These are phyloP conservation scores for Aleadryas rufinucha DNA, from an alignment of 2,113 vertebrate species.

Conservation along the genomic window DNA sequence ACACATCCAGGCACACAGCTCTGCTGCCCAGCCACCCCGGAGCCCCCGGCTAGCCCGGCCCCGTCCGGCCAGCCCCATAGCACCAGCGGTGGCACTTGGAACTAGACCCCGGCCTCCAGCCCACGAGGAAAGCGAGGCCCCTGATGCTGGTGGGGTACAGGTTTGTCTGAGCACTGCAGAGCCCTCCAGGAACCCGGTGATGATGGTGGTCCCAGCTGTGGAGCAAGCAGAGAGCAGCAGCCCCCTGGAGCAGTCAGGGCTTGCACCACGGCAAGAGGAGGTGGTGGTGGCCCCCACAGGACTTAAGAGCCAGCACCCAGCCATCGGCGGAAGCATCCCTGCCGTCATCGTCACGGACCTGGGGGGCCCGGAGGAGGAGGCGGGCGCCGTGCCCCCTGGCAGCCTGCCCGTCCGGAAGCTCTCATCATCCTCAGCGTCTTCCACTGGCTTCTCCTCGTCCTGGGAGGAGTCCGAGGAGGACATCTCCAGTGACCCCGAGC, in stretches of 20 bases:
- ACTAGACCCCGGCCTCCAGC: not conserved
- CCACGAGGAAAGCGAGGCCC: not conserved
- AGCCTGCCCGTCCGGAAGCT: constrained; percentile 84
- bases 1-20: constrained; percentile 84
- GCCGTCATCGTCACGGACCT: constrained; percentile 91
- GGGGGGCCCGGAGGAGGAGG: constrained; percentile 76
- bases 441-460: constrained; percentile 95
- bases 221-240: not conserved
- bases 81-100: not conserved
- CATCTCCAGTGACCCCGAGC: constrained; percentile 93
- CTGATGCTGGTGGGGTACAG: not conserved
- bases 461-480: constrained; percentile 98
- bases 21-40: constrained; percentile 64
- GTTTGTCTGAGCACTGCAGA: not conserved
- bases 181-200: rapidly evolving
- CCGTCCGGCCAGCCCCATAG: not conserved
- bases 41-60: constrained; percentile 72
- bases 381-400: constrained; percentile 63
- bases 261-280: not conserved
- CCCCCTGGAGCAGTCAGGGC: not conserved
- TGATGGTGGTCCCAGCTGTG: not conserved
- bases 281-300: not conserved
- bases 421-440: constrained; percentile 94
- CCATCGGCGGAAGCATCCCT: constrained; percentile 70
- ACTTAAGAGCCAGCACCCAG: not conserved